Conservation (phyloP, 1,140 invertebrate species). For the Drosophila elegans region DNA sequence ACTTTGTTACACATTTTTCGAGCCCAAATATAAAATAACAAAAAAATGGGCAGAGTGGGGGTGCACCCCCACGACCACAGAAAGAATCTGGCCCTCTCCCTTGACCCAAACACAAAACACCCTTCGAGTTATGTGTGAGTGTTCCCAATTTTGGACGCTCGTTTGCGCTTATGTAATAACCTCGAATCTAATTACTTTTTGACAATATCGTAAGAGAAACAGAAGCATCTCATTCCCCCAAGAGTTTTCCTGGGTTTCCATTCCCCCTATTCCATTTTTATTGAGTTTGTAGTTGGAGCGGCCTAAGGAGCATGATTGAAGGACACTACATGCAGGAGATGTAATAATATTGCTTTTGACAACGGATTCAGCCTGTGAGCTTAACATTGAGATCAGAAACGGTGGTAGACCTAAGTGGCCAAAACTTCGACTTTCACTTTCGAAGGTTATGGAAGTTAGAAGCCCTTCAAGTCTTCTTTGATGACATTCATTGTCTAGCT, state of each 20-base stretch:
- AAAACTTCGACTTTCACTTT: slow-evolving; percentile 12
- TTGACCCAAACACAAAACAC: slow-evolving; percentile 6
- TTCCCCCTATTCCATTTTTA: slow-evolving; percentile 29
- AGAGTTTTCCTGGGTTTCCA: slow-evolving; percentile 20
- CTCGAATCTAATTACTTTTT: slow-evolving; percentile 82
- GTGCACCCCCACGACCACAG: background rate
- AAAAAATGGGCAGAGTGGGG: slow-evolving; percentile 48
- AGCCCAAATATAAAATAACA: slow-evolving; percentile 69
- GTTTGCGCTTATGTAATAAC: slow-evolving; percentile 77
- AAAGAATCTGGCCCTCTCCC: background rate
- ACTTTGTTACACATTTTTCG: slow-evolving; percentile 75
- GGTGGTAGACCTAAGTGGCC: slow-evolving; percentile 16
- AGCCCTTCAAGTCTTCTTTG: background rate
- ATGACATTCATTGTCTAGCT: slow-evolving; percentile 14
- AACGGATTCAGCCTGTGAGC: slow-evolving; percentile 10
- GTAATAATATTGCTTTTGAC: slow-evolving; percentile 44
- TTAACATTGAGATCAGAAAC: background rate
- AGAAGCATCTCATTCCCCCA: slow-evolving; percentile 6
- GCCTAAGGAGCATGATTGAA: slow-evolving; percentile 37
- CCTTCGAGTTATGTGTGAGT: slow-evolving; percentile 24
- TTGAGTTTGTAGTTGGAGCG: background rate
- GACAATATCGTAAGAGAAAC: slow-evolving; percentile 58
- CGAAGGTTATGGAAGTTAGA: background rate
- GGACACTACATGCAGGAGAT: slow-evolving; percentile 41
- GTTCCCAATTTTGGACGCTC: slow-evolving; percentile 58